Evolutionary conservation across 2,888 invertebrate genomes (phyloP).

Genomic region (Rhyacophila evoluta): DNA sequence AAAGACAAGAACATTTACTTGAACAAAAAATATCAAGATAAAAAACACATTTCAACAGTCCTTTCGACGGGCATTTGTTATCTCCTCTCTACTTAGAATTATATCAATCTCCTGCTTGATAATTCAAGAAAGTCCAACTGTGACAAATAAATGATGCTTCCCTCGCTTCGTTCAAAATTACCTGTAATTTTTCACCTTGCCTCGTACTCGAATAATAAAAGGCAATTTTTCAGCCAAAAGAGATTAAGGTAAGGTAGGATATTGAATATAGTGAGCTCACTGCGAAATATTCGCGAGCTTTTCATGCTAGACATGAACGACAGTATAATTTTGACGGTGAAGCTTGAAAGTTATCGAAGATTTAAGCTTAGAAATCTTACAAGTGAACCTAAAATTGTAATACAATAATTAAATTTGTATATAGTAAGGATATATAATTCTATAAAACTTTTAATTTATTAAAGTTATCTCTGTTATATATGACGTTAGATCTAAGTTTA

Average conservation of each 20-base stretch:
- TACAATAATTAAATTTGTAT: too few species aligned
- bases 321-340: neutral
- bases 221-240: neutral
- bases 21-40: neutral
- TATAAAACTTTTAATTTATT: too few species aligned
- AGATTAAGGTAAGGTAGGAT: neutral
- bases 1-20: neutral
- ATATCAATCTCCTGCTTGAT: slow-evolving; percentile 17
- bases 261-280: neutral
- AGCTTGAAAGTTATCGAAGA: neutral
- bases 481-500: too few species aligned
- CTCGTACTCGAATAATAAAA: slow-evolving; percentile 12
- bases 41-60: slow-evolving; percentile 14
- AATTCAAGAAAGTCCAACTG: slow-evolving; percentile 14
- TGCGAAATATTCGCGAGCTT: neutral
- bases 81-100: neutral
- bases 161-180: neutral
- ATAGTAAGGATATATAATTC: too few species aligned
- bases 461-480: too few species aligned
- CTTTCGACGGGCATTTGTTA: neutral
- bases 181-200: slow-evolving; percentile 7
- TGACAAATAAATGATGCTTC: slow-evolving; percentile 14
- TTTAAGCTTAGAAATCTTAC: too few species aligned
- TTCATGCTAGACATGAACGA: neutral
- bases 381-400: too few species aligned